Conservation (phyloP, 2,888 invertebrate species). For the Leptinotarsa rubiginosa region DNA sequence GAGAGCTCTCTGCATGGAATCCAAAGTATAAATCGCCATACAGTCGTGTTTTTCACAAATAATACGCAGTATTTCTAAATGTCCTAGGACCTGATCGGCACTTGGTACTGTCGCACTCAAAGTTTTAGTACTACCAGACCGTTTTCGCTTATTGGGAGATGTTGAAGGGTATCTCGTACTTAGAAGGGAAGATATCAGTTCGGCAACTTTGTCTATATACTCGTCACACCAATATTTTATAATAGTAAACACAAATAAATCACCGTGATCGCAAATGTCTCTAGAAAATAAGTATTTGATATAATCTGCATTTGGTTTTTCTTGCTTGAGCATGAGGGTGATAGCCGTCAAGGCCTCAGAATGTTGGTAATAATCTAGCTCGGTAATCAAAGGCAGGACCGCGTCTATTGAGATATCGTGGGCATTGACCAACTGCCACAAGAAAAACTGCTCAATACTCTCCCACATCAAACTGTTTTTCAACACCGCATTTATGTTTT, state of each 20-base stretch:
- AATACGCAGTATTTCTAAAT: constrained; percentile 89
- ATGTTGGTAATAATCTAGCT: constrained; percentile 85
- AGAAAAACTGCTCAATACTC: constrained; percentile 95
- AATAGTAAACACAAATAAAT: constrained; percentile 91
- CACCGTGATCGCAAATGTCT: constrained; percentile 69
- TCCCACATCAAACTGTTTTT: constrained; percentile 94
- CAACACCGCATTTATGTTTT: constrained; percentile 79
- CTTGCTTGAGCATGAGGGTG: constrained; percentile 90
- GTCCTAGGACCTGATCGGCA: constrained; percentile 89
- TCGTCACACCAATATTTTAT: constrained; percentile 95
- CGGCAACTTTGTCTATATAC: constrained; percentile 88
- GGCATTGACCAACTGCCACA: constrained; percentile 96
- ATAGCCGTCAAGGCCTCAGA: constrained; percentile 94
- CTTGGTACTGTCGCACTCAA: constrained; percentile 78
- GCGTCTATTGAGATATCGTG: constrained; percentile 95
- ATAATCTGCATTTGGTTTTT: constrained; percentile 88
- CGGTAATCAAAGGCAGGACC: constrained; percentile 82
- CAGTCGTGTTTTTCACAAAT: constrained; percentile 78
- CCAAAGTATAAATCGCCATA: constrained; percentile 86
- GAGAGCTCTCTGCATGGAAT: constrained; percentile 91
- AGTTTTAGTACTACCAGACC: constrained; percentile 78
- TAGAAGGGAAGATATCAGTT: constrained; percentile 81
- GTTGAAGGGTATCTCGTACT: constrained; percentile 87
- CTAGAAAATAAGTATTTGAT: constrained; percentile 84
- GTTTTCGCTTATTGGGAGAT: constrained; percentile 92